Evolutionary conservation across 2,888 invertebrate species (phyloP), one percentile per base, ranked within the genome.

Genomic region (Lapara coniferarum): DNA sequence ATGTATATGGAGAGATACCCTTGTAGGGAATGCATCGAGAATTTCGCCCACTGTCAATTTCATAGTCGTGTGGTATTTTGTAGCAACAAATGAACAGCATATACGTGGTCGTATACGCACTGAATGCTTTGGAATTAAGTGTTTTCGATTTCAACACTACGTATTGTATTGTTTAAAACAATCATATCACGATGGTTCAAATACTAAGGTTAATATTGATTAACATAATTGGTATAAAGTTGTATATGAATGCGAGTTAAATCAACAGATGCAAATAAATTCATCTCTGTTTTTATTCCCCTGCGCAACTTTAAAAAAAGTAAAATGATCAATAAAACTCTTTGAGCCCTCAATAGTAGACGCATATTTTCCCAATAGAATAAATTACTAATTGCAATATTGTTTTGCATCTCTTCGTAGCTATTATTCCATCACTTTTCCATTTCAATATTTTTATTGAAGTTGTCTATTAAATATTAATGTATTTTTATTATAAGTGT

Each of bases 281-380:
- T n/a, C n/a, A n/a, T n/a, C n/a, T 52, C 2, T 14, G 14, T 52
- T 58, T 58, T n/a, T 10, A 16, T 59, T 58, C n/a, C 6, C 10
- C 59, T 44, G 5, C 7, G 37, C 0, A 16, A n/a, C 10, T 0
- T 63, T 63, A 1, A 63, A 49, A 63, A 49, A 63, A 5, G 19
- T 46, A 63, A 49, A 46, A 49, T 19, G 12, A 63, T 49, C 46
- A 63, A 44, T 46, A 59, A 59, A 7, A 67, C 30, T 67, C 7
- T 55, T n/a, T n/a, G 56, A 67, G 56, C 19, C 44, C 16, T n/a
- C 10, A 16, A 10, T 12, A 46, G 14, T 5, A n/a, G 44, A 56
- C 67, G 25, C 46, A 46, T 46, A 56, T 67, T 67, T 67, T 67
- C 56, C 67, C 67, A 56, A 55, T 56, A 67, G 67, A 67, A 55